These are phyloP conservation scores for Clarias pachynema DNA, from an alignment of 2,797 vertebrate genomes.

Conservation along the genomic window DNA sequence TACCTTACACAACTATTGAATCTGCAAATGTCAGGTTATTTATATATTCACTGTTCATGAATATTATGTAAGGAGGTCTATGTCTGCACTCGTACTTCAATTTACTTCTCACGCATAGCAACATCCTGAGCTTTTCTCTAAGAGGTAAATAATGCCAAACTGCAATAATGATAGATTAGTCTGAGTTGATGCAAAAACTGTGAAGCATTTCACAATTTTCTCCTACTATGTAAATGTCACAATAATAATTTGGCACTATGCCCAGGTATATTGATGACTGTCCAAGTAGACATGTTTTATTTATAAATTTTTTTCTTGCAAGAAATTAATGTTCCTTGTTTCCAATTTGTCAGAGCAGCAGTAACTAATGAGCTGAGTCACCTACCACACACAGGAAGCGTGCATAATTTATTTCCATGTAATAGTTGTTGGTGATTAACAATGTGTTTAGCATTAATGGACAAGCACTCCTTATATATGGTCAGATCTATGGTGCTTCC, in stretches of 20 bases:
- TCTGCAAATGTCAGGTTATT: constrained; percentile 49
- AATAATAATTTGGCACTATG: background rate
- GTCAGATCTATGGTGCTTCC: background rate
- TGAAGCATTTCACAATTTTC: background rate
- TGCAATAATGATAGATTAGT: background rate
- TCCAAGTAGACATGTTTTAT: background rate
- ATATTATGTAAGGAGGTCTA: constrained; percentile 33
- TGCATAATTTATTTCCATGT: constrained; percentile 19
- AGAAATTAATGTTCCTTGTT: constrained; percentile 4
- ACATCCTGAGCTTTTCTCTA: background rate
- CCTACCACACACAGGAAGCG: background rate
- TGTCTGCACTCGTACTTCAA: background rate
- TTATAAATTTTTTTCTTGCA: background rate
- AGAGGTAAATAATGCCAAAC: constrained; percentile 7
- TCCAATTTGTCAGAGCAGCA: background rate
- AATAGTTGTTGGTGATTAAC: constrained; percentile 3
- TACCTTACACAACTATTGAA: constrained; percentile 31
- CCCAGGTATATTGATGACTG: background rate
- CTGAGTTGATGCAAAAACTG: background rate
- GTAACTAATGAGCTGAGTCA: constrained; percentile 4
- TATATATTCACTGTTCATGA: constrained; percentile 45
- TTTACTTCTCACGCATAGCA: background rate
- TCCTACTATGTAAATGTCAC: constrained; percentile 6
- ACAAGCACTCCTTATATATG: background rate
- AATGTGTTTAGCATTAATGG: background rate